Conservation (phyloP, 2,113 vertebrate species). For the Naja naja region DNA sequence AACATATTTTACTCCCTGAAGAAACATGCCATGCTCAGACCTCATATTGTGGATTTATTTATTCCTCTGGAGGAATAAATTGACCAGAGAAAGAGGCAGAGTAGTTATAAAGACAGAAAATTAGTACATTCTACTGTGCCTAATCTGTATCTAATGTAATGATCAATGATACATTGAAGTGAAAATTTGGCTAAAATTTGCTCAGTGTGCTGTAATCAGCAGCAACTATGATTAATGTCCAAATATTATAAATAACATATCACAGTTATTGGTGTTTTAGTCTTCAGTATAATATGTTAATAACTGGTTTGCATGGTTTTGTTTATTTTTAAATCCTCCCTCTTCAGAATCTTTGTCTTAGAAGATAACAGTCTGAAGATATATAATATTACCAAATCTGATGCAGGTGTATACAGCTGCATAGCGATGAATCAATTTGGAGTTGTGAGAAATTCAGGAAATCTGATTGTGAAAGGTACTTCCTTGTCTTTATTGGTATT, state of each 20-base stretch:
- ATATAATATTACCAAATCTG: slow-evolving; percentile 73
- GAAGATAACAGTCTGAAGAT: slow-evolving; percentile 83
- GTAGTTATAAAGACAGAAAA: slow-evolving; percentile 6
- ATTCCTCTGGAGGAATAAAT: slow-evolving; percentile 13
- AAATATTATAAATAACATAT: not conserved
- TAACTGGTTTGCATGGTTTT: not conserved
- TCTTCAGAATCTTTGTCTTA: slow-evolving; percentile 58
- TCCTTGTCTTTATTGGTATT: not conserved
- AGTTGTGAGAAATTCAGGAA: slow-evolving; percentile 74
- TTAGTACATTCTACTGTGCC: not conserved
- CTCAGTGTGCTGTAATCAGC: slow-evolving; percentile 2
- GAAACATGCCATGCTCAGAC: not conserved
- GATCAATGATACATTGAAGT: slow-evolving; percentile 21
- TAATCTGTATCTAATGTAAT: not conserved
- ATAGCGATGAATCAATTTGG: slow-evolving; percentile 83
- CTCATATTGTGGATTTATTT: not conserved
- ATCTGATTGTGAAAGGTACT: slow-evolving; percentile 84
- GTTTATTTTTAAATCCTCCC: not conserved
- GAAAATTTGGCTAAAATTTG: not conserved
- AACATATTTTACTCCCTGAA: not conserved
- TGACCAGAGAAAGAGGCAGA: not conserved
- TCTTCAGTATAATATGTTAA: not conserved
- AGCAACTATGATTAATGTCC: not conserved
- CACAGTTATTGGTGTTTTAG: not conserved
- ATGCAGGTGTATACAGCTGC: slow-evolving; percentile 80